Percentiles rank a stretch among this genome's conserved stretches.
phyloP scores from a whole-genome alignment of 2,888 invertebrate species.

The Tiliacea citrago region DNA sequence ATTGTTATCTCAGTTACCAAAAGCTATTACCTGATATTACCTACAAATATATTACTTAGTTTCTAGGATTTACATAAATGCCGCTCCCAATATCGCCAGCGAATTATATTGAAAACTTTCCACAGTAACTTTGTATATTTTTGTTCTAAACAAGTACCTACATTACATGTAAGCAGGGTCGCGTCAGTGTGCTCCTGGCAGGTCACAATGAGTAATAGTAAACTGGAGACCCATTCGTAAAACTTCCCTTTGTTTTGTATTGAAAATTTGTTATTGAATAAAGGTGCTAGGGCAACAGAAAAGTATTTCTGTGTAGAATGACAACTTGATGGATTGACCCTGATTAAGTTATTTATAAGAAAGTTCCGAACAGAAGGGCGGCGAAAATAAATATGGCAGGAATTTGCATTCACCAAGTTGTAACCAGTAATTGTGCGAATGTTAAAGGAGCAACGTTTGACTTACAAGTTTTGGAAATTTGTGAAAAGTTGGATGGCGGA shows the following conservation, averaged over 20 bases:
- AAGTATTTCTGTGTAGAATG: constrained; percentile 74
- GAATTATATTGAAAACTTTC: constrained; percentile 50
- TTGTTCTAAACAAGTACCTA: constrained; percentile 51
- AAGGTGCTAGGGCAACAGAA: constrained; percentile 69
- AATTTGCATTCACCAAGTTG: constrained; percentile 68
- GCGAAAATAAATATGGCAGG: constrained; percentile 67
- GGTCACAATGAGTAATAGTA: constrained; percentile 76
- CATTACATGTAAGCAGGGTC: constrained; percentile 53
- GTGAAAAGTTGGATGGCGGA: constrained; percentile 65
- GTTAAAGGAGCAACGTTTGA: constrained; percentile 68
- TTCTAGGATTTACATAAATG: constrained; percentile 43
- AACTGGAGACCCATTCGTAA: constrained; percentile 73
- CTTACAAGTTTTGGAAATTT: constrained; percentile 69
- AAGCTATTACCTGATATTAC: constrained; percentile 37
- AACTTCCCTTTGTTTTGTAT: constrained; percentile 72
- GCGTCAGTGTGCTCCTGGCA: constrained; percentile 69
- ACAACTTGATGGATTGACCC: constrained; percentile 79
- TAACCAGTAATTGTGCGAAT: constrained; percentile 68
- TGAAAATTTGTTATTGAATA: constrained; percentile 72
- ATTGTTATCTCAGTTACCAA: constrained; percentile 21
- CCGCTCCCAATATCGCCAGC: constrained; percentile 26
- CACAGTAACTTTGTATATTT: constrained; percentile 45
- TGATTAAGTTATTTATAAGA: constrained; percentile 75
- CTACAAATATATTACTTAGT: constrained; percentile 30
- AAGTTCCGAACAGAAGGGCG: constrained; percentile 66